Evolutionary conservation across 2,113 vertebrate genomes (phyloP), one percentile per base, ranked within the genome.

Genomic region (Ibidorhyncha struthersii): DNA sequence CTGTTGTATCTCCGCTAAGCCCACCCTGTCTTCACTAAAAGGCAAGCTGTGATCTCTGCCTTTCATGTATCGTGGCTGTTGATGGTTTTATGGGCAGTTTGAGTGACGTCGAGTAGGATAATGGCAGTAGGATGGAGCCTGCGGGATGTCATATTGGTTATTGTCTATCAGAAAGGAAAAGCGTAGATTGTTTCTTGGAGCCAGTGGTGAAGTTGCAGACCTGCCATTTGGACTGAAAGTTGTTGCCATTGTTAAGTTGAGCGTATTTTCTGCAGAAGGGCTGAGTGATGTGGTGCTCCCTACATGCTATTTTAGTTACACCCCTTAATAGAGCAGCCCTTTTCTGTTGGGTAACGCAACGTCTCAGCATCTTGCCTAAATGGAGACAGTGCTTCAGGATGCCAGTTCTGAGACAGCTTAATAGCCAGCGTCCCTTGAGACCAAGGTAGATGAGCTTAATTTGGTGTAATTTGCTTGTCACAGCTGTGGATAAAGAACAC

Each of bases 401-500:
- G 87, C 74, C 50, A 20, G 12, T 88, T 87, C 79, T 55, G 73
- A 95, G 84, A 73, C 71, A 69, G 32, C 80, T 86, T 80, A 88
- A 86, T 88, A 92, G 71, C 50, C 32, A 29, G 40, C 1, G 0
- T 92, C 88, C 62, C 85, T 90, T 55, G 95, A 92, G 79, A 86
- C 66, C 62, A 36, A 83, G 82, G 87, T 43, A 91, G 92, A 88
- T 88, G 71, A 94, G 66, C 84, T 94, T 93, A 90, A 95, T 94
- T 94, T 53, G 52, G 58, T 65, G 36, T 79, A 85, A 97, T 96
- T 96, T 94, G 53, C 93, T 85, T 93, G 95, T 94, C 93, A 87
- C 78, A 90, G 87, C 93, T 95, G 8, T 9, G 70, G 66, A 58
- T 91, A n/a, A 76, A 76, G 93, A 88, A 73, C 61, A 10, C 22